phyloP scores from a whole-genome alignment of 2,888 invertebrate genomes.

The Cryptocephalus primarius region DNA sequence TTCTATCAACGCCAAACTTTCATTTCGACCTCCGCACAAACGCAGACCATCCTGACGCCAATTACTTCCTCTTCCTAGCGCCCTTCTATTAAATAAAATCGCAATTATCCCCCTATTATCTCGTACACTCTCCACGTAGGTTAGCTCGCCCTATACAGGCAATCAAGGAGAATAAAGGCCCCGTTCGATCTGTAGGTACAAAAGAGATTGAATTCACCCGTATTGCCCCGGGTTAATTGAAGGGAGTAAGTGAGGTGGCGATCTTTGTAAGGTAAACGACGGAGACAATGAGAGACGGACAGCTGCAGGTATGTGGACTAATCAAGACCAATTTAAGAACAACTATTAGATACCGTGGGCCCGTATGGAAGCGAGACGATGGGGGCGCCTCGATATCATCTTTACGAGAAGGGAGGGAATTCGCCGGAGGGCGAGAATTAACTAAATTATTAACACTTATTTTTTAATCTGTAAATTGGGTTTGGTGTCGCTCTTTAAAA shows the following conservation, averaged over 20 bases:
- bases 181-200: conserved; percentile 7
- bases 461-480: too few species aligned
- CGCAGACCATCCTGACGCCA: too few species aligned
- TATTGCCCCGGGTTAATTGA: conserved; percentile 26
- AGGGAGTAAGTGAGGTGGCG: conserved; percentile 9
- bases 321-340: conserved; percentile 38
- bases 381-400: conserved; percentile 30
- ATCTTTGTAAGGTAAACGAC: too few species aligned
- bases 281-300: conserved; percentile 15
- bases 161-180: conserved; percentile 1
- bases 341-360: conserved; percentile 32
- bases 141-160: neutral
- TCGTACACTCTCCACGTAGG: too few species aligned
- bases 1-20: too few species aligned
- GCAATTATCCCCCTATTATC: too few species aligned
- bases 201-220: conserved; percentile 20
- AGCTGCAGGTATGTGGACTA: conserved; percentile 39
- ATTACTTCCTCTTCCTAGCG: too few species aligned
- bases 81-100: too few species aligned
- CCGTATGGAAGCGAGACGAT: conserved; percentile 24
- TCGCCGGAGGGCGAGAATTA: conserved; percentile 4
- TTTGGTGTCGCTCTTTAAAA: too few species aligned
- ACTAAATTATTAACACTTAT: too few species aligned
- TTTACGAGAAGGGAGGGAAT: conserved; percentile 4
- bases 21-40: too few species aligned